Percentiles rank a stretch among this genome's conserved stretches.
phyloP scores from a whole-genome alignment of 2,113 vertebrate species.

The Siniperca chuatsi region DNA sequence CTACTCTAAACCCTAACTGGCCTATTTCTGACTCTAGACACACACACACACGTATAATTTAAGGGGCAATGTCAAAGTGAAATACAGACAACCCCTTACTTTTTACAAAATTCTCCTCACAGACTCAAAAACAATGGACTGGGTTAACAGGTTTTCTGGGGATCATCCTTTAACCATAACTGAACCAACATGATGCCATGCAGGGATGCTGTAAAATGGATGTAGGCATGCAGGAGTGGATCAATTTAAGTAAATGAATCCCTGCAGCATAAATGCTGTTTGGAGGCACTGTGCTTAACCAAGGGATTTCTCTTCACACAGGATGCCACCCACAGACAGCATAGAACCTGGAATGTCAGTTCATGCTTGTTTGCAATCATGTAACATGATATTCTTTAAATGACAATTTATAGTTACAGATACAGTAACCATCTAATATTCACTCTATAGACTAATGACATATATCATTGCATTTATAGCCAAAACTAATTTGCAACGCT shows the following conservation, averaged over 20 bases:
- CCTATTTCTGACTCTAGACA: constrained; percentile 72
- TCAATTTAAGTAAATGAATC: constrained; percentile 72
- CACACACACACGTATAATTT: constrained; percentile 29
- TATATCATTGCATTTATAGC: background rate
- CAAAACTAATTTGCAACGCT: background rate
- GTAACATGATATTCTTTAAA: constrained; percentile 41
- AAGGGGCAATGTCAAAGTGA: constrained; percentile 25
- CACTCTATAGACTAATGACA: background rate
- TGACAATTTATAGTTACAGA: constrained; percentile 14
- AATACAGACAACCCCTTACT: constrained; percentile 4
- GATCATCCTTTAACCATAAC: constrained; percentile 64
- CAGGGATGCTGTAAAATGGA: constrained; percentile 60
- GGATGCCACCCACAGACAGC: constrained; percentile 68
- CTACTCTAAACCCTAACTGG: constrained; percentile 80
- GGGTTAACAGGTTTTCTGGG: constrained; percentile 58
- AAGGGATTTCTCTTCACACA: constrained; percentile 57
- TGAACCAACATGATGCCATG: constrained; percentile 31
- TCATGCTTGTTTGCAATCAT: constrained; percentile 43
- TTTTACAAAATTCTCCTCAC: constrained; percentile 8
- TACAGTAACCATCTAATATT: background rate
- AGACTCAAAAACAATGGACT: constrained; percentile 31
- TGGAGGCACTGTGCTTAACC: constrained; percentile 57
- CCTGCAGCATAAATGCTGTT: constrained; percentile 62
- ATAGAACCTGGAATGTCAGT: constrained; percentile 41
- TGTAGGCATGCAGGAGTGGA: constrained; percentile 64